A percentile compares a stretch with the other conserved stretches of the same genome.
These are phyloP conservation scores for Pagetopsis macropterus DNA, from an alignment of 2,797 vertebrate genomes.

Conservation along the genomic window DNA sequence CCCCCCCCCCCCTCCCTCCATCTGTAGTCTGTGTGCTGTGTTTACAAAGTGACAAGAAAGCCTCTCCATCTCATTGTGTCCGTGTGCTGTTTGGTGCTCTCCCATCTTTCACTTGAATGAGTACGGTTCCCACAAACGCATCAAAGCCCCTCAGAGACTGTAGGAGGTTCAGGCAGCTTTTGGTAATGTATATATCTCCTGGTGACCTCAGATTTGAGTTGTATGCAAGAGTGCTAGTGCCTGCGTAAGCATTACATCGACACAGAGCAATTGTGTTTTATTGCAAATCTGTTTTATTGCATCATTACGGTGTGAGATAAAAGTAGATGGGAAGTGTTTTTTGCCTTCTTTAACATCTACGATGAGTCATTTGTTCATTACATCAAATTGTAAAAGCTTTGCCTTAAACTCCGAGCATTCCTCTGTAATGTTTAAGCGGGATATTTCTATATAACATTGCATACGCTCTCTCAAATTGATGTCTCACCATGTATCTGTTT, in stretches of 20 bases:
- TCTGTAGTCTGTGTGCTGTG: conserved; percentile 77
- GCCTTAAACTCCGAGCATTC: conserved; percentile 13
- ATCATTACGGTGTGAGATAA: conserved; percentile 4
- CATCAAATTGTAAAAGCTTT: neutral
- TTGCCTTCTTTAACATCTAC: neutral
- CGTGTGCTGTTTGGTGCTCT: conserved; percentile 79
- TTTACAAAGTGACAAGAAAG: conserved; percentile 66
- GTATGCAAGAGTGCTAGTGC: conserved; percentile 61
- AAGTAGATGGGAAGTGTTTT: neutral
- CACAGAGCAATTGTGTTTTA: conserved; percentile 11
- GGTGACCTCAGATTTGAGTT: conserved; percentile 71
- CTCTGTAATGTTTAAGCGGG: conserved; percentile 62
- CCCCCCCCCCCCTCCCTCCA: conserved; percentile 32
- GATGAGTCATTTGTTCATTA: neutral
- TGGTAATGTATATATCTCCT: conserved; percentile 71
- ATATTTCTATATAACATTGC: conserved; percentile 51
- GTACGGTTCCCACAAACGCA: conserved; percentile 58
- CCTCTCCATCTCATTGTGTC: conserved; percentile 75
- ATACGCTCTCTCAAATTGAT: conserved; percentile 70
- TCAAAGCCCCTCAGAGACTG: conserved; percentile 64
- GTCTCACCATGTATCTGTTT: conserved; percentile 54
- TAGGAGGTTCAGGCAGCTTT: conserved; percentile 71
- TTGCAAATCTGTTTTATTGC: conserved; percentile 17
- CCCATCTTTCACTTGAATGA: conserved; percentile 71
- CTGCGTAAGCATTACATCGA: conserved; percentile 51